Percentiles rank a stretch among this genome's conserved stretches.
Conservation (phyloP, 2,113 vertebrate genomes). For the Myotis brandtii region DNA sequence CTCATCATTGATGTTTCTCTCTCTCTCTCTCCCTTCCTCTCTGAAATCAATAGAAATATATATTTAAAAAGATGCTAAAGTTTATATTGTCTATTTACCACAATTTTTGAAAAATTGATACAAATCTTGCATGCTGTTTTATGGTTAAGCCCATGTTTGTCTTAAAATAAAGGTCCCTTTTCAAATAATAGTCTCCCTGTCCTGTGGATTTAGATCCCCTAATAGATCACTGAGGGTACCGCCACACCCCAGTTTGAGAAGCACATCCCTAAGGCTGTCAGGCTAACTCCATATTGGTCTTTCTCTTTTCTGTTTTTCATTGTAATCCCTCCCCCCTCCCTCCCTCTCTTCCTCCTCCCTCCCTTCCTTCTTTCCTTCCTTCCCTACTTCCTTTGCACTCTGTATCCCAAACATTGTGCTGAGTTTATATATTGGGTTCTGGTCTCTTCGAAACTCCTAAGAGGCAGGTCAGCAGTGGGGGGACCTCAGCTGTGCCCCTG, state of each 20-base stretch:
- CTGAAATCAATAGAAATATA: too few relatives aligned
- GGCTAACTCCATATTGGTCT: background rate
- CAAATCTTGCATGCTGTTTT: background rate
- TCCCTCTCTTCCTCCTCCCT: background rate
- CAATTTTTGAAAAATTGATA: background rate
- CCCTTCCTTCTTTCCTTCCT: background rate
- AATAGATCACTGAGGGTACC: background rate
- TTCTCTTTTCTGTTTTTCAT: background rate
- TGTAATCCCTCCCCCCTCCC: background rate
- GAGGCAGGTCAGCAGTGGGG: too few relatives aligned
- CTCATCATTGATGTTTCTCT: too few relatives aligned
- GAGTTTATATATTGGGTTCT: background rate
- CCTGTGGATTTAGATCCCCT: background rate
- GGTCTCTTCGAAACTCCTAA: background rate
- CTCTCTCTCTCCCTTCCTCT: too few relatives aligned
- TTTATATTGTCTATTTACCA: background rate
- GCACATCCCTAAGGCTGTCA: background rate
- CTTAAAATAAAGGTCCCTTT: background rate
- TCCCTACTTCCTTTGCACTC: background rate
- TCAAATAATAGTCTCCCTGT: background rate
- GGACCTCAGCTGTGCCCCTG: background rate
- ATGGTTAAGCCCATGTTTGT: background rate
- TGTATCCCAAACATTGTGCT: background rate
- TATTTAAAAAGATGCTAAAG: background rate
- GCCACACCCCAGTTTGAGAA: background rate